These are phyloP conservation scores for Sinohyriopsis cumingii DNA, from an alignment of 2,888 invertebrate species.

Conservation along the genomic window DNA sequence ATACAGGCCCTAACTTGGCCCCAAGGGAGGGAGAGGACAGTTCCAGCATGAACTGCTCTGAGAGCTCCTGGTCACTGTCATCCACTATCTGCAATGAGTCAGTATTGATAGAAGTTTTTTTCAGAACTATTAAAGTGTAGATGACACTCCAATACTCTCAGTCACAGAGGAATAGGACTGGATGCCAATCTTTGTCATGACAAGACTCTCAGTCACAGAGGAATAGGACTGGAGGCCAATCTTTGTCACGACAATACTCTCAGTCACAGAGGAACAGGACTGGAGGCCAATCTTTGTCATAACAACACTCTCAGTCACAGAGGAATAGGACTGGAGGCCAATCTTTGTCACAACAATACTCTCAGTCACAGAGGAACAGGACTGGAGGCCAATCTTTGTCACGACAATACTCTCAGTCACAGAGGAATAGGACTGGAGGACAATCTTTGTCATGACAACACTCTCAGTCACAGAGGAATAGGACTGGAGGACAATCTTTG, in stretches of 20 bases:
- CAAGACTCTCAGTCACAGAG: neutral
- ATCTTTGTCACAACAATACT: too few relatives aligned
- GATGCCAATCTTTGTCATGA: too few relatives aligned
- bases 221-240: too few relatives aligned
- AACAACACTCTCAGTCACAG: neutral
- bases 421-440: too few relatives aligned
- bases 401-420: neutral
- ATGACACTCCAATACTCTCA: neutral
- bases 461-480: neutral
- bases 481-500: too few relatives aligned
- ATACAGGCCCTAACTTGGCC: constrained; percentile 59
- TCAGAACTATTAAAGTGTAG: neutral
- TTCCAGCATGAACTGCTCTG: constrained; percentile 68
- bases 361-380: neutral
- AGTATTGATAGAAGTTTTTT: neutral
- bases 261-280: neutral
- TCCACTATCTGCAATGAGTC: constrained; percentile 64
- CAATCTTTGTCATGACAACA: too few relatives aligned
- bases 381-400: too few relatives aligned
- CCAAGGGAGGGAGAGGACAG: constrained; percentile 65
- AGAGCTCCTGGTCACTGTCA: constrained; percentile 67
- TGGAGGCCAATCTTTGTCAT: too few relatives aligned
- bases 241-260: too few relatives aligned
- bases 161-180: neutral
- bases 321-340: too few relatives aligned